Evolutionary conservation across 2,113 vertebrate genomes (phyloP).

Genomic region (Nibea coibor): DNA sequence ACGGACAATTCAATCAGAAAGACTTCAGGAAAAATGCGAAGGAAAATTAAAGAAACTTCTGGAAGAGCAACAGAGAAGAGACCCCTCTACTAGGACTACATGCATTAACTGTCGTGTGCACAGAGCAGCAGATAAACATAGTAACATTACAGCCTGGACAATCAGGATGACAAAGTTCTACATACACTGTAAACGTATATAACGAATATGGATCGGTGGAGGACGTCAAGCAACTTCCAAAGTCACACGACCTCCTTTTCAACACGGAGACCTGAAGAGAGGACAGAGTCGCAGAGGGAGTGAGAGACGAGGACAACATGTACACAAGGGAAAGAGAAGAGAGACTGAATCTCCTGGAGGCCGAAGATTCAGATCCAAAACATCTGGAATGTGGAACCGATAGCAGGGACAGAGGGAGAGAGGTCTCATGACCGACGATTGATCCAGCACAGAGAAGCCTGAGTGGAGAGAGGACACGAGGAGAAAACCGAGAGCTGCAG

Average conservation of each 20-base stretch:
- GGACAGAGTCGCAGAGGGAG: neutral
- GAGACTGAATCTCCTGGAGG: too few relatives aligned
- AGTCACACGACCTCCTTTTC: too few relatives aligned
- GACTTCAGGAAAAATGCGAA: neutral
- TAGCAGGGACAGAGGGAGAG: too few relatives aligned
- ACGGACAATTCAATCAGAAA: neutral
- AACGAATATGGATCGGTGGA: neutral
- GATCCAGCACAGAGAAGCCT: too few relatives aligned
- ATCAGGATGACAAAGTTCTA: neutral
- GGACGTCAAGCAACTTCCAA: too few relatives aligned
- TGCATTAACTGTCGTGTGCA: neutral
- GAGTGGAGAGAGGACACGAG: too few relatives aligned
- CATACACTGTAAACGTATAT: neutral
- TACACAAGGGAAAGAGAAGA: too few relatives aligned
- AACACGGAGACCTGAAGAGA: too few relatives aligned
- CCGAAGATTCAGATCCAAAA: too few relatives aligned
- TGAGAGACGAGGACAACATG: neutral
- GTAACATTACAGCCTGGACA: neutral
- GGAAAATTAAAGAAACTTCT: neutral
- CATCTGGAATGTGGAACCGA: too few relatives aligned
- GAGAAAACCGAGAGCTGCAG: too few relatives aligned
- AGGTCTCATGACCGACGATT: too few relatives aligned
- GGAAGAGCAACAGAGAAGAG: neutral
- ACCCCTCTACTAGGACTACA: neutral
- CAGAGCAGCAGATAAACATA: neutral